Evolutionary conservation across 2,797 vertebrate species (phyloP), one percentile per base, ranked within the genome.

Genomic region (Lepilemur septentrionalis): DNA sequence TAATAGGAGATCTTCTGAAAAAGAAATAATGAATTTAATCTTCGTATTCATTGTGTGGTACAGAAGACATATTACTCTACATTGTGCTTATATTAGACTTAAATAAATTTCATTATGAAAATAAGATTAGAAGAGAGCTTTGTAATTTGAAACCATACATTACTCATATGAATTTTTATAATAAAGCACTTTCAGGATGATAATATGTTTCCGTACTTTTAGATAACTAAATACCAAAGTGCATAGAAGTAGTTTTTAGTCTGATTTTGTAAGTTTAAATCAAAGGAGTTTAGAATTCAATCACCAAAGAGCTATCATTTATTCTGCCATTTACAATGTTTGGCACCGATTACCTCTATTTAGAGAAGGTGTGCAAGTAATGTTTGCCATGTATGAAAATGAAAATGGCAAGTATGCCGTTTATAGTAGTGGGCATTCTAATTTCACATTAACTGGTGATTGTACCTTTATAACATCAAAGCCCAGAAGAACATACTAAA

Each of bases 61-160:
- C 76, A 97, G 94, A 94, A 97, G 97, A 98, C 93, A 98, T 95
- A 98, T 98, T 98, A 98, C 73, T 97, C 97, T 97, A 81, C 97
- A 98, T 98, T 98, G 98, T 55, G 96, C 91, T 93, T 97, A 94
- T 97, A 98, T 98, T 98, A 98, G 97, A 97, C 97, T 98, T 98
- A 98, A 98, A 97, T 98, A 98, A 98, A 98, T 98, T 98, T 97
- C 97, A 98, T 98, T 98, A 98, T 80, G 84, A 98, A 98, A 98
- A 98, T 93, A 98, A 98, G 96, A 98, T 98, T 98, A 97, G 97
- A 97, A 93, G 59, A 97, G 96, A 98, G 88, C 79, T 78, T 94
- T 95, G 79, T 97, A 97, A 98, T 98, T 96, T 98, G 96, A 92
- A 98, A 98, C 97, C 96, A 98, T 43, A 89, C 90, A 87, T 95